Percentiles rank a stretch among this genome's conserved stretches.
phyloP scores from a whole-genome alignment of 2,797 vertebrate species.

The Arnoldichthys spilopterus region DNA sequence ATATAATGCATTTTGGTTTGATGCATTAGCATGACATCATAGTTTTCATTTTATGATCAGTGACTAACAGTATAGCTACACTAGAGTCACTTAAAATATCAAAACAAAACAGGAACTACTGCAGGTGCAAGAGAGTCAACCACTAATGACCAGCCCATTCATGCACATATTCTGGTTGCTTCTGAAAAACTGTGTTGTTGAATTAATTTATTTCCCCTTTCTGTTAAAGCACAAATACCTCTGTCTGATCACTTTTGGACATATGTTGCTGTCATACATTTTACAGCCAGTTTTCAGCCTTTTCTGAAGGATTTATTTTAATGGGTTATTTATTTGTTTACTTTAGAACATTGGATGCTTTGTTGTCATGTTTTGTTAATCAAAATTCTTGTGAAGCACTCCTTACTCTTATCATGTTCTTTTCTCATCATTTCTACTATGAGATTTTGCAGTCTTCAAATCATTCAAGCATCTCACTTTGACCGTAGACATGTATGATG shows the following conservation, averaged over 20 bases:
- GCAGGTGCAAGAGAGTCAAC: not conserved
- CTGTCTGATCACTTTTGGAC: conserved; percentile 55
- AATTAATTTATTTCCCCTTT: conserved; percentile 24
- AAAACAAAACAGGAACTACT: not conserved
- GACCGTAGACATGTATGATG: too few species aligned
- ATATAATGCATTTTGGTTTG: not conserved
- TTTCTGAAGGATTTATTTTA: conserved; percentile 71
- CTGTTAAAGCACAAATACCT: conserved; percentile 73
- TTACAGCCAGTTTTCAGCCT: conserved; percentile 63
- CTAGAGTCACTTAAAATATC: not conserved
- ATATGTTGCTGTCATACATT: conserved; percentile 62
- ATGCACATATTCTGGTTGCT: not conserved
- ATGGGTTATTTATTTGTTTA: conserved; percentile 77
- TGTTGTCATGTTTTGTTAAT: conserved; percentile 41
- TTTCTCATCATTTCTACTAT: not conserved
- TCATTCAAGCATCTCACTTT: not conserved
- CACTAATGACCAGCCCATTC: not conserved
- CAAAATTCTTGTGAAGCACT: conserved; percentile 9
- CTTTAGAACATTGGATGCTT: conserved; percentile 62
- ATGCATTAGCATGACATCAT: not conserved
- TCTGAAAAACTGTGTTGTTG: not conserved
- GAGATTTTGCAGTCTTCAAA: not conserved
- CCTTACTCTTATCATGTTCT: not conserved
- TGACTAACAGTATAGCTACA: too few species aligned
- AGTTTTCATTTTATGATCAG: not conserved